Percentiles rank a stretch among this genome's conserved stretches.
Conservation (phyloP, 2,113 vertebrate genomes). For the Sapajus apella region DNA sequence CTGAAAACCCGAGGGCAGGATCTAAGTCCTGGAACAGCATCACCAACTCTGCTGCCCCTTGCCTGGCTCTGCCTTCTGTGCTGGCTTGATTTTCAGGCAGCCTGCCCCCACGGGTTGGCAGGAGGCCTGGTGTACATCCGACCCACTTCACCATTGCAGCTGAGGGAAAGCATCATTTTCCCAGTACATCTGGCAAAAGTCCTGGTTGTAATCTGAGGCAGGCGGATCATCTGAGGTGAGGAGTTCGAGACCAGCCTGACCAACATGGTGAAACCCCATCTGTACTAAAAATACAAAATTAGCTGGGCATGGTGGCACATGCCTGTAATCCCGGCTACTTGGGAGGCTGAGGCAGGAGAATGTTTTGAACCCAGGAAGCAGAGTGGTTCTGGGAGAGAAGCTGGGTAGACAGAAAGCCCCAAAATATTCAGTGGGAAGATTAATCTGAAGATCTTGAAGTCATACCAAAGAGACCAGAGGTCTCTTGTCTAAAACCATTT, state of each 20-base stretch:
- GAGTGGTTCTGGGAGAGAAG: not conserved
- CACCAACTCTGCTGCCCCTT: too few relatives aligned
- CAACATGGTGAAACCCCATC: too few relatives aligned
- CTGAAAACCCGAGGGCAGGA: not conserved
- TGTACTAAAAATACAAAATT: too few relatives aligned
- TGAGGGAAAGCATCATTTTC: not conserved
- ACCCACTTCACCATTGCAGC: too few relatives aligned
- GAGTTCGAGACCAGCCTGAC: too few relatives aligned
- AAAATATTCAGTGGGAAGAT: not conserved
- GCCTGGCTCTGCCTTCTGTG: not conserved
- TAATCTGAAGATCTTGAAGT: not conserved
- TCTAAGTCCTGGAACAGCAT: not conserved
- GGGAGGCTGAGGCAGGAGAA: too few relatives aligned
- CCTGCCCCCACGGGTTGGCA: not conserved
- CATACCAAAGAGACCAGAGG: too few relatives aligned
- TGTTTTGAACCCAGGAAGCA: too few relatives aligned
- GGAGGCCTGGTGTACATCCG: not conserved
- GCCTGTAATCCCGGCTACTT: too few relatives aligned
- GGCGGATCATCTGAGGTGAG: too few relatives aligned
- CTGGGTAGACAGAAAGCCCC: not conserved
- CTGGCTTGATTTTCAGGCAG: not conserved
- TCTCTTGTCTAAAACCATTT: not conserved
- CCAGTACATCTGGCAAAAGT: not conserved
- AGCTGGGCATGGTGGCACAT: too few relatives aligned
- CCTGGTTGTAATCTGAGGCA: not conserved